Conservation (phyloP, 1,140 invertebrate genomes). For the honey bee (Apis mellifera) region Amel_HAv3.1 CM009931.2:27270501-27271000, state of each 20-base stretch:
- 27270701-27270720: slow-evolving; percentile 6
- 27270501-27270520: slow-evolving; percentile 71
- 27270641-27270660: slow-evolving; percentile 62
- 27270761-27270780: no score
- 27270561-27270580: slow-evolving; percentile 79
- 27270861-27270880: no score
- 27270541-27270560: slow-evolving; percentile 81
- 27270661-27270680: slow-evolving; percentile 38
- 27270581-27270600: slow-evolving; percentile 63
- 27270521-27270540: slow-evolving; percentile 80
- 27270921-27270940: neutral
- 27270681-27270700: slow-evolving; percentile 36
- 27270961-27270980: neutral
- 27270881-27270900: no score
- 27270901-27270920: no score
- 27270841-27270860: no score
- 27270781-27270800: no score
- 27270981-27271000: slow-evolving; percentile 22
- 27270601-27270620: slow-evolving; percentile 63
- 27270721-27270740: neutral
- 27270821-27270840: no score
- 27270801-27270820: no score
- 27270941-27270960: neutral
- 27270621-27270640: slow-evolving; percentile 68
- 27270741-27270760: neutral